Conservation (phyloP, 2,888 invertebrate species). For the Plusia festucae region DNA sequence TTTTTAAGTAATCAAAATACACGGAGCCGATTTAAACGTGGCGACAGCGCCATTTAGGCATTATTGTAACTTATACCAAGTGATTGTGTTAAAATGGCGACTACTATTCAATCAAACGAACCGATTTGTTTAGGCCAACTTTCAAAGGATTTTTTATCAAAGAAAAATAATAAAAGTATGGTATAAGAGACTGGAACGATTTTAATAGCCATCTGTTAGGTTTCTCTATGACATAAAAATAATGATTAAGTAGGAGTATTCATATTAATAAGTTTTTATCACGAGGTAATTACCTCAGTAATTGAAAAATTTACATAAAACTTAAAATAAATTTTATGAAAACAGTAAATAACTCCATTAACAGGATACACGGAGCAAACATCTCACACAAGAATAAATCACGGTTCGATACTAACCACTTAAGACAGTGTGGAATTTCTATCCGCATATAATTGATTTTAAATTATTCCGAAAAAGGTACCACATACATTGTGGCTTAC, state of each 20-base stretch:
- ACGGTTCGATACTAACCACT: conserved; percentile 47
- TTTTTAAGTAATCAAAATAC: no score
- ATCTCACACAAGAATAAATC: conserved; percentile 51
- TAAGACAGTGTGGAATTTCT: conserved; percentile 65
- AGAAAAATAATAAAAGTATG: no score
- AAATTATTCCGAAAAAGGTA: conserved; percentile 72
- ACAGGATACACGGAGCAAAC: conserved; percentile 9
- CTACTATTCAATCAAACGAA: conserved; percentile 16
- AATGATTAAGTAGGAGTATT: no score
- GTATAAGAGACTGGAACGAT: no score
- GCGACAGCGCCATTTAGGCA: no score
- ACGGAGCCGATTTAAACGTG: no score
- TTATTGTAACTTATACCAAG: conserved; percentile 49
- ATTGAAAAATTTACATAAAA: not conserved
- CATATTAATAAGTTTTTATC: not conserved
- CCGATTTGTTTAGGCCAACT: not conserved
- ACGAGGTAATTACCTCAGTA: not conserved
- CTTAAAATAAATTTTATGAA: not conserved
- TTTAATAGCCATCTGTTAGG: no score
- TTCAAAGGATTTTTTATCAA: no score
- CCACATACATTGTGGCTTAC: conserved; percentile 66
- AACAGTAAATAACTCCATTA: conserved; percentile 2
- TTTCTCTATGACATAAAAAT: no score
- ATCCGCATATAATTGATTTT: conserved; percentile 73
- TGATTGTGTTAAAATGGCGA: conserved; percentile 38